phyloP scores from a whole-genome alignment of 92 coral and sea anemone genomes.

The Scolanthus callimorphus region DNA sequence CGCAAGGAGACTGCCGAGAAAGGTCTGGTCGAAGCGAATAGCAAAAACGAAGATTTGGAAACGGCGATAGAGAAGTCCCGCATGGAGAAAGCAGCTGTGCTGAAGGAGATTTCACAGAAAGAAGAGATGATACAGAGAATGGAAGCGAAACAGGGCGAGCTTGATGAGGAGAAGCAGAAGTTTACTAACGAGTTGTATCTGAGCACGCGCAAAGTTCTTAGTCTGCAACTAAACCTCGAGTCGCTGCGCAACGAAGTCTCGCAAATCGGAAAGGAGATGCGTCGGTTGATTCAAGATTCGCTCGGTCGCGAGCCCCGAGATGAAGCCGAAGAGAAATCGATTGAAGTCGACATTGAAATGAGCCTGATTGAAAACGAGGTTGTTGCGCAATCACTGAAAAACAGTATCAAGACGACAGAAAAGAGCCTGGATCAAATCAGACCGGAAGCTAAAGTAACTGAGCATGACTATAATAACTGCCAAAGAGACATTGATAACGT shows the following conservation, averaged over 20 bases:
- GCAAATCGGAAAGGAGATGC: constrained; percentile 57
- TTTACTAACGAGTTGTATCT: constrained; percentile 66
- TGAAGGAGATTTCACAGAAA: constrained; percentile 53
- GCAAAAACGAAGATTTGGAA: constrained; percentile 58
- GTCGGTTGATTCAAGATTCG: constrained; percentile 35
- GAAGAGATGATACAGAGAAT: constrained; percentile 55
- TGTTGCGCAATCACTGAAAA: constrained; percentile 53
- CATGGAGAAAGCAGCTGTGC: constrained; percentile 56
- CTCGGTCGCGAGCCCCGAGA: constrained; percentile 34
- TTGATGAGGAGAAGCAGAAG: constrained; percentile 58
- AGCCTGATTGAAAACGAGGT: constrained; percentile 39
- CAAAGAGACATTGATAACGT: constrained; percentile 73
- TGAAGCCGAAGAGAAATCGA: constrained; percentile 37
- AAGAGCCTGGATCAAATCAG: constrained; percentile 61
- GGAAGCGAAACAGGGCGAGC: constrained; percentile 53
- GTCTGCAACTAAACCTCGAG: constrained; percentile 69
- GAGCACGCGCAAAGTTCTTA: constrained; percentile 72
- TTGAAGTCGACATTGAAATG: constrained; percentile 47
- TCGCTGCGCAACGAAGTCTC: constrained; percentile 59
- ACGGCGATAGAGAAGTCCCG: constrained; percentile 47
- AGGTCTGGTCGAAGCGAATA: constrained; percentile 59
- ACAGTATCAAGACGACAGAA: constrained; percentile 58
- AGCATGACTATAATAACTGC: constrained; percentile 54
- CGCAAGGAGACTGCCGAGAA: constrained; percentile 57
- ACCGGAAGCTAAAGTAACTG: constrained; percentile 64